Conservation (phyloP, 1,140 invertebrate species). For the Drosophila subobscura region DNA sequence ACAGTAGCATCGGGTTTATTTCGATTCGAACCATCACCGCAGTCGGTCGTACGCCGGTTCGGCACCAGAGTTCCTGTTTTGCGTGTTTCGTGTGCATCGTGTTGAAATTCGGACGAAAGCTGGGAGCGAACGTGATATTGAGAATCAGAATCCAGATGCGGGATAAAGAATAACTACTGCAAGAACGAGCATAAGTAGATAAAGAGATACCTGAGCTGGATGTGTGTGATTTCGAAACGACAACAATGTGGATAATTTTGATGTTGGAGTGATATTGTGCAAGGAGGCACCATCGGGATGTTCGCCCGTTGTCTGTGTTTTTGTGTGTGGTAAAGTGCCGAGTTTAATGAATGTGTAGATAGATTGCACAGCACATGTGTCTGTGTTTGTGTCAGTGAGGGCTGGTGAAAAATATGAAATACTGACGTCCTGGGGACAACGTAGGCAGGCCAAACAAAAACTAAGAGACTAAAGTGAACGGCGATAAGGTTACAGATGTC, state of each 20-base stretch:
- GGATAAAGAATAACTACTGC: constrained; percentile 36
- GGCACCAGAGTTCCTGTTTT: not conserved
- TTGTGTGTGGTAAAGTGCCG: constrained; percentile 55
- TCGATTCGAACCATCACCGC: not conserved
- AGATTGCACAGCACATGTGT: constrained; percentile 25
- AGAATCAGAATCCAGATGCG: constrained; percentile 8
- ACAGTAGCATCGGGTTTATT: no score
- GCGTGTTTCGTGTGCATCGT: not conserved
- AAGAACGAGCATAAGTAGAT: not conserved
- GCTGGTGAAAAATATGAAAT: constrained; percentile 57
- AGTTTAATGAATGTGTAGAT: constrained; percentile 53
- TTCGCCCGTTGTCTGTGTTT: constrained; percentile 20
- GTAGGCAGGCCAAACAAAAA: constrained; percentile 60
- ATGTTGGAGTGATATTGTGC: constrained; percentile 34
- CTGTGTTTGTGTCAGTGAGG: constrained; percentile 28
- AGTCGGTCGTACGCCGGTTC: not conserved
- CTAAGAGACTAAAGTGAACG: constrained; percentile 54
- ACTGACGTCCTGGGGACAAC: constrained; percentile 56
- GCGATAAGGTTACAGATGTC: constrained; percentile 80
- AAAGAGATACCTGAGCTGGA: not conserved
- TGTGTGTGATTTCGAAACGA: constrained; percentile 19
- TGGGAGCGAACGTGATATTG: constrained; percentile 8
- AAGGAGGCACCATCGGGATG: constrained; percentile 54
- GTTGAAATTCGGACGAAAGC: constrained; percentile 9
- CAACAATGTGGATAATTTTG: constrained; percentile 24